These are phyloP conservation scores for Macrobrachium rosenbergii DNA, from an alignment of 1,140 invertebrate species.

Conservation along the genomic window DNA sequence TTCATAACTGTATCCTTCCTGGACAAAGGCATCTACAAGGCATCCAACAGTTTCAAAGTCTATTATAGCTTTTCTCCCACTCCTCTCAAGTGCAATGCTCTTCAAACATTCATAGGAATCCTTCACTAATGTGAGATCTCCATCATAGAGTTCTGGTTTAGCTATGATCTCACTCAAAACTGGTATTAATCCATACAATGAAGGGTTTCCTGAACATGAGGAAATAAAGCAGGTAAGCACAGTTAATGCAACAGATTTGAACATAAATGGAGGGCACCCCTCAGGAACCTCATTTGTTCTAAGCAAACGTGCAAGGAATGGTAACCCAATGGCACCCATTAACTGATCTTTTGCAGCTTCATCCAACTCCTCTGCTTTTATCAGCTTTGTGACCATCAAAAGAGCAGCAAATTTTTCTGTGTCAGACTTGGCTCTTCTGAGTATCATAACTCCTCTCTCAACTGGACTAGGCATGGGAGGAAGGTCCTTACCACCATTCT, in stretches of 20 bases:
- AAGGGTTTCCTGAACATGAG: slow-evolving; percentile 51
- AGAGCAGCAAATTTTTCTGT: slow-evolving; percentile 92
- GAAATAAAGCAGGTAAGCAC: slow-evolving; percentile 81
- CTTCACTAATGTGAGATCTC: slow-evolving; percentile 88
- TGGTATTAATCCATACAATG: slow-evolving; percentile 57
- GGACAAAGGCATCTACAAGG: slow-evolving; percentile 59
- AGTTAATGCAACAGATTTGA: slow-evolving; percentile 89
- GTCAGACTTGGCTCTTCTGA: slow-evolving; percentile 84
- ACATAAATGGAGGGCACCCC: slow-evolving; percentile 87
- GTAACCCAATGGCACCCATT: slow-evolving; percentile 89
- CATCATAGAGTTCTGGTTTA: slow-evolving; percentile 74
- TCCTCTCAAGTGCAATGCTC: slow-evolving; percentile 68
- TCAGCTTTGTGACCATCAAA: slow-evolving; percentile 86
- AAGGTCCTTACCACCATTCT: background rate
- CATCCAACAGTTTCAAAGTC: slow-evolving; percentile 58
- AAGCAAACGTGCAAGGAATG: slow-evolving; percentile 85
- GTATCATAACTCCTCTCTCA: slow-evolving; percentile 83
- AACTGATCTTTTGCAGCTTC: slow-evolving; percentile 80
- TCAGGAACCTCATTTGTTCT: slow-evolving; percentile 80
- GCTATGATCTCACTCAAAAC: slow-evolving; percentile 54
- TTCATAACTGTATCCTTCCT: slow-evolving; percentile 53
- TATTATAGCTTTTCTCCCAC: slow-evolving; percentile 65
- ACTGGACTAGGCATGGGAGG: slow-evolving; percentile 72
- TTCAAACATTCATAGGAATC: slow-evolving; percentile 89
- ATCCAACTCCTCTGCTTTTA: slow-evolving; percentile 82